A percentile compares a stretch with the other conserved stretches of the same genome.
These are phyloP conservation scores for Uromys caudimaculatus DNA, from an alignment of 2,797 vertebrate genomes.

Conservation along the genomic window DNA sequence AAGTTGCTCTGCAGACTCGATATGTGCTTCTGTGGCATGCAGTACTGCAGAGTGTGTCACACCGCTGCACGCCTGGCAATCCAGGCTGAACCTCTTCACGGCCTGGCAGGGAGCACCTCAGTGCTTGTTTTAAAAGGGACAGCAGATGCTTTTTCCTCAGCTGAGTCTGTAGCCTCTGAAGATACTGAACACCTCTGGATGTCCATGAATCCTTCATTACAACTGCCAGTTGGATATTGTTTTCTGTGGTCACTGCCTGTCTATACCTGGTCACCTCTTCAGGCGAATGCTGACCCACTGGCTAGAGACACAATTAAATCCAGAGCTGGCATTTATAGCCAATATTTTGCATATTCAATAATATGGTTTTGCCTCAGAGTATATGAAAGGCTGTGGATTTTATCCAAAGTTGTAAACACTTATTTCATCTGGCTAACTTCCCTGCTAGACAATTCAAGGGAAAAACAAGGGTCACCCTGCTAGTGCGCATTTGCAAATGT, in stretches of 20 bases:
- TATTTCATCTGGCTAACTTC: slow-evolving; percentile 41
- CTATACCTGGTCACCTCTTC: neutral
- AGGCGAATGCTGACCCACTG: neutral
- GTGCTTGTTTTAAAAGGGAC: neutral
- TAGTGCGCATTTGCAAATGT: slow-evolving; percentile 52
- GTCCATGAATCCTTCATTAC: neutral
- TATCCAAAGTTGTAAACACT: slow-evolving; percentile 54
- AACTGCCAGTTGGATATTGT: neutral
- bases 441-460: slow-evolving; percentile 22
- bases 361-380: neutral
- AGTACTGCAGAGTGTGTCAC: neutral
- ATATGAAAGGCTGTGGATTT: slow-evolving; percentile 37
- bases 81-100: neutral
- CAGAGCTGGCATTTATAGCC: neutral
- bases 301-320: neutral
- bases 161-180: neutral
- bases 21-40: neutral
- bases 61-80: rapidly evolving
- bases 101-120: neutral
- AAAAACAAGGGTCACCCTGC: neutral
- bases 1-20: neutral
- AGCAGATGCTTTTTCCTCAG: neutral
- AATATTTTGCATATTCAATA: slow-evolving; percentile 1
- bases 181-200: neutral
- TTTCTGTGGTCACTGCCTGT: neutral